Conservation (phyloP, 2,888 invertebrate species). For the Fabriciana adippe region DNA sequence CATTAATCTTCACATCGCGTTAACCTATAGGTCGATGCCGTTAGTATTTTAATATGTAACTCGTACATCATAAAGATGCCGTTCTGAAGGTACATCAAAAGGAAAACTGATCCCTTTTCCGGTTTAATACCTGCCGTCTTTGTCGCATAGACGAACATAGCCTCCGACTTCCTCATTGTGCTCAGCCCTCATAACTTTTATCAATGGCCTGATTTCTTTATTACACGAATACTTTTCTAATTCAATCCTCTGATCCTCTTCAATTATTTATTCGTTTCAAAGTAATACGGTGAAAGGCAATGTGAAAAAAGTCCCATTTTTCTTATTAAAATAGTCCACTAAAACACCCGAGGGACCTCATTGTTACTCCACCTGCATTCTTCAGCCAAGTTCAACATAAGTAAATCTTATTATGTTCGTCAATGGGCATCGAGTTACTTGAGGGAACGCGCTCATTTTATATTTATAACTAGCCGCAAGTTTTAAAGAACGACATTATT, state of each 20-base stretch:
- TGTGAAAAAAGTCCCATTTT: slow-evolving; percentile 57
- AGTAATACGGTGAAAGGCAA: slow-evolving; percentile 68
- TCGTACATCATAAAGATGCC: slow-evolving; percentile 16
- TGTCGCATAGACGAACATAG: slow-evolving; percentile 59
- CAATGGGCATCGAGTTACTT: slow-evolving; percentile 72
- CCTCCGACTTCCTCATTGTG: slow-evolving; percentile 65
- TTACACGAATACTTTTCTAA: slow-evolving; percentile 75
- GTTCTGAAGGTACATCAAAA: slow-evolving; percentile 73
- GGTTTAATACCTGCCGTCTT: slow-evolving; percentile 70
- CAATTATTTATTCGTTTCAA: slow-evolving; percentile 77
- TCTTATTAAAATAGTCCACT: slow-evolving; percentile 79
- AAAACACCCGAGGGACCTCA: slow-evolving; percentile 62
- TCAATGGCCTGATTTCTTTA: slow-evolving; percentile 75
- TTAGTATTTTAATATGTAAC: slow-evolving; percentile 19
- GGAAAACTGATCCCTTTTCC: slow-evolving; percentile 75
- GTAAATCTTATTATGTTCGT: slow-evolving; percentile 75
- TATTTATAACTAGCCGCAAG: slow-evolving; percentile 58
- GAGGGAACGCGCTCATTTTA: slow-evolving; percentile 60
- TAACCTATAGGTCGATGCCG: neutral
- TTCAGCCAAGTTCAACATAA: slow-evolving; percentile 63
- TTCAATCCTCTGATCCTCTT: slow-evolving; percentile 74
- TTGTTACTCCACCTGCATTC: slow-evolving; percentile 77
- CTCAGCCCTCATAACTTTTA: slow-evolving; percentile 69
- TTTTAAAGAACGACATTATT: slow-evolving; percentile 31
- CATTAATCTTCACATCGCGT: neutral